A percentile compares a stretch with the other conserved stretches of the same genome.
These are phyloP conservation scores for Drosophila austrosaltans DNA, from an alignment of 2,888 invertebrate genomes.

Conservation along the genomic window DNA sequence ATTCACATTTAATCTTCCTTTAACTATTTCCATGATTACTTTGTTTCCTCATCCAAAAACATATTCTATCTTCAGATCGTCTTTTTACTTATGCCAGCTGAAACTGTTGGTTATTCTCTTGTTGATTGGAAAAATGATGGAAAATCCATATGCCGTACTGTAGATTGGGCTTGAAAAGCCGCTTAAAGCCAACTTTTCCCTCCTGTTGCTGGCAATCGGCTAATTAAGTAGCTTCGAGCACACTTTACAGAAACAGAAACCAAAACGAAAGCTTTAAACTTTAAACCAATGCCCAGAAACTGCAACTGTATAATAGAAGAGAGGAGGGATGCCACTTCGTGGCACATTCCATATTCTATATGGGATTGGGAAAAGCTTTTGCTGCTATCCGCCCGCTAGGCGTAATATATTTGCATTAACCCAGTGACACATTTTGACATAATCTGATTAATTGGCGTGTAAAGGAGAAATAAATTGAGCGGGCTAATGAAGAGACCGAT, in stretches of 20 bases:
- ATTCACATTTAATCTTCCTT: too few species aligned
- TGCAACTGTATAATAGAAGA: not conserved
- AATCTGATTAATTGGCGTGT: conserved; percentile 76
- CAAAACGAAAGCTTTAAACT: conserved; percentile 42
- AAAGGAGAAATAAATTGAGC: conserved; percentile 68
- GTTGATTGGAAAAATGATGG: conserved; percentile 14
- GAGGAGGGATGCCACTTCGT: not conserved
- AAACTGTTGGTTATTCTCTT: not conserved
- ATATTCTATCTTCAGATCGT: too few species aligned
- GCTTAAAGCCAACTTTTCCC: conserved; percentile 63
- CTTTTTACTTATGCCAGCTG: too few species aligned
- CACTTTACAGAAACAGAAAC: conserved; percentile 44
- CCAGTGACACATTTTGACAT: conserved; percentile 78
- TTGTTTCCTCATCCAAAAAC: too few species aligned
- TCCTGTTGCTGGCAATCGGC: conserved; percentile 38
- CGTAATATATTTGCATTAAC: conserved; percentile 76
- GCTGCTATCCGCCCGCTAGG: conserved; percentile 20
- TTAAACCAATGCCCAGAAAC: conserved; percentile 9
- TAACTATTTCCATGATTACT: too few species aligned
- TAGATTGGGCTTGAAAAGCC: conserved; percentile 49
- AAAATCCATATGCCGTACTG: conserved; percentile 8
- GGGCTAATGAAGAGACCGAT: conserved; percentile 68
- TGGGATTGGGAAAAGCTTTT: not conserved
- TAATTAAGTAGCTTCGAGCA: conserved; percentile 69
- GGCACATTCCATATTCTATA: too few species aligned